phyloP scores from a whole-genome alignment of 2,888 invertebrate genomes.

The Pterostichus madidus region DNA sequence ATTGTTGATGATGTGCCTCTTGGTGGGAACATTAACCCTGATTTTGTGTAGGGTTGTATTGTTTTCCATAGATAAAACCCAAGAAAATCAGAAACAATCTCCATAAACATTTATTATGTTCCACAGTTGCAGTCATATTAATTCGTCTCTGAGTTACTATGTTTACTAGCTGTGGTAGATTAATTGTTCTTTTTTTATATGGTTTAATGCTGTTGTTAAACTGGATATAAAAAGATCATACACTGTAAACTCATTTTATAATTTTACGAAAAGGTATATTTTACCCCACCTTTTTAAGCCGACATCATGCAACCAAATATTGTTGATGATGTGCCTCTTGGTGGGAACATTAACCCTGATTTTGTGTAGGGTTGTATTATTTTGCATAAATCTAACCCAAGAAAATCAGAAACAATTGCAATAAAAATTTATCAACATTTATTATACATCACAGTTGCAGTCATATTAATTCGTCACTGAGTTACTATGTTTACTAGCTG shows the following conservation, averaged over 20 bases:
- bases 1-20: constrained; percentile 54
- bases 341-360: constrained; percentile 62
- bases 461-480: constrained; percentile 8
- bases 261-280: neutral
- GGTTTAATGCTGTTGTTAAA: constrained; percentile 29
- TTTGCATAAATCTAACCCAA: constrained; percentile 6
- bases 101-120: neutral
- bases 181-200: constrained; percentile 18
- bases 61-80: neutral
- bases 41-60: constrained; percentile 54
- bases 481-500: constrained; percentile 51
- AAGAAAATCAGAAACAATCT: constrained; percentile 24
- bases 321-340: constrained; percentile 60
- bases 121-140: neutral
- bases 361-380: constrained; percentile 59
- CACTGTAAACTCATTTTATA: no score
- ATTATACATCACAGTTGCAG: constrained; percentile 4
- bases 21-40: constrained; percentile 60
- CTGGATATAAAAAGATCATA: neutral
- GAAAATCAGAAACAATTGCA: constrained; percentile 41
- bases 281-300: constrained; percentile 66
- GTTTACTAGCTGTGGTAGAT: constrained; percentile 31
- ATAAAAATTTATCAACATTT: neutral
- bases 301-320: constrained; percentile 47
- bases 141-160: neutral